phyloP scores from a whole-genome alignment of 2,888 invertebrate genomes.

The Pristionchus fissidentatus region DNA sequence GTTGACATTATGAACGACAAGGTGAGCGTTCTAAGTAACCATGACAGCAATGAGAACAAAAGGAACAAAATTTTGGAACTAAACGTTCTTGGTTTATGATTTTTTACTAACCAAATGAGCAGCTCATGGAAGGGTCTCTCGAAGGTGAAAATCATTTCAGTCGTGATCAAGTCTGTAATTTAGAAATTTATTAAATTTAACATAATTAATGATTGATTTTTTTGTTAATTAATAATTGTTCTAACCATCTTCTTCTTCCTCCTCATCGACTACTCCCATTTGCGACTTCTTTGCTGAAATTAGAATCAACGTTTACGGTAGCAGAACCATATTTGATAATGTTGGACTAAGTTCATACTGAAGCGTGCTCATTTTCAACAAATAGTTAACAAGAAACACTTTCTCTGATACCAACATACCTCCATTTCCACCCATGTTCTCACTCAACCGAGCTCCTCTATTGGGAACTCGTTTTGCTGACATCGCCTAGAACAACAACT shows the following conservation, averaged over 20 bases:
- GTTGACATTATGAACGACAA: conserved; percentile 88
- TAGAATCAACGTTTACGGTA: too few species aligned
- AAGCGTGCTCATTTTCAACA: too few species aligned
- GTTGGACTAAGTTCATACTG: too few species aligned
- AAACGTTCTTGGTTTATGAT: too few species aligned
- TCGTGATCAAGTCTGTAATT: too few species aligned
- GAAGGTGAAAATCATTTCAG: conserved; percentile 60
- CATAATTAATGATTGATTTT: too few species aligned
- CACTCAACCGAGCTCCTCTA: neutral
- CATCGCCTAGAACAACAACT: neutral
- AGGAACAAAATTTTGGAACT: too few species aligned
- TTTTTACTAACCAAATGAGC: conserved; percentile 84
- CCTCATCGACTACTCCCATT: neutral
- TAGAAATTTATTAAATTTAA: too few species aligned
- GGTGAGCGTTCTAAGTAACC: conserved; percentile 80
- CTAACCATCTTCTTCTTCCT: conserved; percentile 12
- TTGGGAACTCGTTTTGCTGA: neutral
- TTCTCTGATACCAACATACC: neutral
- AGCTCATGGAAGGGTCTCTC: conserved; percentile 92
- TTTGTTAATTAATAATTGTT: too few species aligned
- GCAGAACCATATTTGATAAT: too few species aligned
- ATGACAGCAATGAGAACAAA: neutral
- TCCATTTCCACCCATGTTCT: neutral
- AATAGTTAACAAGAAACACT: neutral
- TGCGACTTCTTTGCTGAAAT: too few species aligned